Evolutionary conservation across 2,888 invertebrate genomes (phyloP), one percentile per base, ranked within the genome.

Genomic region (Patella ulyssiponensis): DNA sequence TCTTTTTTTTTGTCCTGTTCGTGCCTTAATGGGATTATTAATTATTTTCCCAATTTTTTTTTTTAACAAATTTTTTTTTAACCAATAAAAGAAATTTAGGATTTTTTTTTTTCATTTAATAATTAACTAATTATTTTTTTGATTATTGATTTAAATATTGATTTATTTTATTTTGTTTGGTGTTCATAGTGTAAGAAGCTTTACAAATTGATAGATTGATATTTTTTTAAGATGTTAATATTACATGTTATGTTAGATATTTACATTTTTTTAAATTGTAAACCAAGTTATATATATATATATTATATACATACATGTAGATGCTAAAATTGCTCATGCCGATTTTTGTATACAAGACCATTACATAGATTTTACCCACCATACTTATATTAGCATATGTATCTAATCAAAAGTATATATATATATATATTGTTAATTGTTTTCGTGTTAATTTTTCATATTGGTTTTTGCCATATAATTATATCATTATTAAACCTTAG

Each of bases 21-120:
- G 89, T 89, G 89, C 89, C 89, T 89, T 89, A 88, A 75, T 84
- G 83, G 82, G 85, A 86, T 85, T 83, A 84, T 84, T 81, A 64
- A 20, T 12, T 64, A 64, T 64, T 64, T 64, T n/a, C 64, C 64
- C 64, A 9, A 64, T 64, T 64, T 64, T 64, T 20, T 23, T 64
- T 64, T 64, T 64, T 64, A 23, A 23, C 23, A 64, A 64, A 64
- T 64, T 64, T 84, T 80, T 83, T 80, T 80, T 79, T 44, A 44
- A 64, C 20, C 64, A 64, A 64, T 64, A 23, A 64, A 64, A 64
- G 64, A 64, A 23, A 64, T 20, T 64, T 9, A 44, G 44, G 44
- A 44, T 44, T 44, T 44, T 44, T 44, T 27, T 44, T 44, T 44
- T 44, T 44, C 44, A 44, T 64, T 64, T 64, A 23, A 23, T 64